A percentile compares a stretch with the other conserved stretches of the same genome.
Evolutionary conservation across 2,888 invertebrate species (phyloP).

Genomic region (Ormyrus pomaceus): DNA sequence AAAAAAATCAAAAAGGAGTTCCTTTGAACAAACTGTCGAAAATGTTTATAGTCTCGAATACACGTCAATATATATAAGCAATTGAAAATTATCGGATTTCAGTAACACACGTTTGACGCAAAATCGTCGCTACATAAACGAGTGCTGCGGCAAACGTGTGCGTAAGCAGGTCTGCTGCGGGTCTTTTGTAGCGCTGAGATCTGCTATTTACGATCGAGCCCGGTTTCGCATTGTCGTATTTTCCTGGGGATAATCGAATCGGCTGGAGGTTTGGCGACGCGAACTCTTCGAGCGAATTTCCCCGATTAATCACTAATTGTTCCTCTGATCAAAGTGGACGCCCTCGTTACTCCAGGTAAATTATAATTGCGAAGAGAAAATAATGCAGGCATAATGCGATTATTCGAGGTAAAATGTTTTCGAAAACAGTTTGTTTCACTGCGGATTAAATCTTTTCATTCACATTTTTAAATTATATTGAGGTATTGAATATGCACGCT

Average conservation of each 20-base stretch:
- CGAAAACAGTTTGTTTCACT: neutral
- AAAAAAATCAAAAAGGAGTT: too few species aligned
- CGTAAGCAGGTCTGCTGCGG: neutral
- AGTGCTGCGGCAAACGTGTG: neutral
- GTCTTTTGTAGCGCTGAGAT: neutral
- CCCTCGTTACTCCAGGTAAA: too few species aligned
- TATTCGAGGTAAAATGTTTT: neutral
- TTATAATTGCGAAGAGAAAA: too few species aligned
- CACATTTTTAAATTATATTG: neutral
- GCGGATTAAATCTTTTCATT: neutral
- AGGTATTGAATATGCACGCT: neutral
- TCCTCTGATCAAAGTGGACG: neutral
- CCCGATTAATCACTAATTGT: neutral
- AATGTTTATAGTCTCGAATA: neutral
- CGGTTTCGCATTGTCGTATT: conserved; percentile 7
- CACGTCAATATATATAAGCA: neutral
- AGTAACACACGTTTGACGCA: neutral
- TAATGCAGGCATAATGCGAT: neutral
- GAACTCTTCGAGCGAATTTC: conserved; percentile 6
- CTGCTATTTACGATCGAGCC: conserved; percentile 10
- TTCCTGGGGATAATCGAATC: conserved; percentile 13
- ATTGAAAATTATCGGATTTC: conserved; percentile 12
- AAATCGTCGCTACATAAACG: neutral
- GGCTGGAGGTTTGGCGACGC: conserved; percentile 1
- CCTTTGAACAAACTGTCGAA: too few species aligned